phyloP scores from a whole-genome alignment of 2,113 vertebrate species.

The Antennarius striatus region DNA sequence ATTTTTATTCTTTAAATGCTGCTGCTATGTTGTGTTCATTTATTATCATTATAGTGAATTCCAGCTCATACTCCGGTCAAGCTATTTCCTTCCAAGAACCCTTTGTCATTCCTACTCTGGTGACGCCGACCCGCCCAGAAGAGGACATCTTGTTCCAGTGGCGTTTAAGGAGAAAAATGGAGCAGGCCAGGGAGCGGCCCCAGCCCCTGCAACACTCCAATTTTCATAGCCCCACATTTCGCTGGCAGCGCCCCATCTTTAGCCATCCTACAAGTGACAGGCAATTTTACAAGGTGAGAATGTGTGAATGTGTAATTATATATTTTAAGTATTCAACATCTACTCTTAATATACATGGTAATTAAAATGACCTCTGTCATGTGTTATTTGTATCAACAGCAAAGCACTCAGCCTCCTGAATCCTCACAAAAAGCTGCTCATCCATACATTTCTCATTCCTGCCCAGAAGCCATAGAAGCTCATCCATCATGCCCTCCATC shows the following conservation, averaged over 20 bases:
- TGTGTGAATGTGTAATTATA: background rate
- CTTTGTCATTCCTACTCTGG: slow-evolving; percentile 14
- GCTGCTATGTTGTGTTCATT: slow-evolving; percentile 9
- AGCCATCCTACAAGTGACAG: slow-evolving; percentile 14
- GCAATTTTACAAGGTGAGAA: slow-evolving; percentile 48
- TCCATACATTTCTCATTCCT: slow-evolving; percentile 22
- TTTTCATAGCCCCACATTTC: slow-evolving; percentile 27
- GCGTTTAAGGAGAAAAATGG: slow-evolving; percentile 88
- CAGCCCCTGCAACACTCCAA: slow-evolving; percentile 25
- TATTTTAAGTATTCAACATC: background rate
- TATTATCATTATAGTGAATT: slow-evolving; percentile 26
- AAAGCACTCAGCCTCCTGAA: slow-evolving; percentile 15
- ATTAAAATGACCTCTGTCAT: background rate
- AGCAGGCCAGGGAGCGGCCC: slow-evolving; percentile 74
- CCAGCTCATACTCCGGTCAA: slow-evolving; percentile 20
- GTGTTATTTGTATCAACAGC: slow-evolving; percentile 31
- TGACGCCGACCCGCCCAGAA: slow-evolving; percentile 66
- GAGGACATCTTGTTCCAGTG: slow-evolving; percentile 91
- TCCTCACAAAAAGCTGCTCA: slow-evolving; percentile 27
- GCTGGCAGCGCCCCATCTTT: slow-evolving; percentile 25
- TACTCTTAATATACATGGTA: background rate
- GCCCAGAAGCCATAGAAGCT: slow-evolving; percentile 19
- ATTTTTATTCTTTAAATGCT: background rate
- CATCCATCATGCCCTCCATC: slow-evolving; percentile 6
- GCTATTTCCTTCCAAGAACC: slow-evolving; percentile 22